Base-by-base conservation (phyloP, 1,140 invertebrate genomes). In the Aphelinus certus region DNA sequence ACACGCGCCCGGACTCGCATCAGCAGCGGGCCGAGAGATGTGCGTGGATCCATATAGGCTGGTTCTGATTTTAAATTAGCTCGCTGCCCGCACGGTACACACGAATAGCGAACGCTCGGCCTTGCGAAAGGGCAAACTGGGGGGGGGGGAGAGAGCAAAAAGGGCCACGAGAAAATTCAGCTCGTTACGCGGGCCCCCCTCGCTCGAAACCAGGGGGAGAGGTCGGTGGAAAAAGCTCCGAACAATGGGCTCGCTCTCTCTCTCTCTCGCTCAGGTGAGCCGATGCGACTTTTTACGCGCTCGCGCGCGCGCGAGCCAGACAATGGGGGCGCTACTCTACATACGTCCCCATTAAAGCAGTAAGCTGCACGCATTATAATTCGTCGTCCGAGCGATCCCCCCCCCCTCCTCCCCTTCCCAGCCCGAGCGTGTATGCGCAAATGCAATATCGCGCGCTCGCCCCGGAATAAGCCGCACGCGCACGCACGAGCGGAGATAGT, bases 301-400 rank as follows among this genome's bases (percentile, higher is more conserved):
- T 66, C 6, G 45, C 10, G 49, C 53, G 49, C 53, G n/a, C 1
- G 26, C 9, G 45, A 76, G 80, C 78, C 26, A 26, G 26, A 85
- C 84, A 85, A 85, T 84, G 79, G 80, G 68, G 68, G 75, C 63
- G 78, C 83, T 83, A 85, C 84, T 84, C 84, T 84, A 85, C 84
- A 85, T 85, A 85, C 81, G 80, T 82, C 78, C 81, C 82, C 78
- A 84, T 85, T 85, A 85, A 85, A 83, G 82, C 83, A 85, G 81
- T 81, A 80, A 82, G 78, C 80, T 78, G 82, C 56, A 70, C 82
- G 82, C 83, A 85, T 84, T 85, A 84, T 82, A 82, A 81, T 83
- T 77, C 78, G 63, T 69, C 62, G 48, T 73, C 74, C 10, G 70
- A 47, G 73, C 71, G 65, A 26, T 26, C 26, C 26, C 26, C 26